Base-by-base conservation (phyloP, 2,888 invertebrate genomes). In the Acanthosepion pharaonis region DNA sequence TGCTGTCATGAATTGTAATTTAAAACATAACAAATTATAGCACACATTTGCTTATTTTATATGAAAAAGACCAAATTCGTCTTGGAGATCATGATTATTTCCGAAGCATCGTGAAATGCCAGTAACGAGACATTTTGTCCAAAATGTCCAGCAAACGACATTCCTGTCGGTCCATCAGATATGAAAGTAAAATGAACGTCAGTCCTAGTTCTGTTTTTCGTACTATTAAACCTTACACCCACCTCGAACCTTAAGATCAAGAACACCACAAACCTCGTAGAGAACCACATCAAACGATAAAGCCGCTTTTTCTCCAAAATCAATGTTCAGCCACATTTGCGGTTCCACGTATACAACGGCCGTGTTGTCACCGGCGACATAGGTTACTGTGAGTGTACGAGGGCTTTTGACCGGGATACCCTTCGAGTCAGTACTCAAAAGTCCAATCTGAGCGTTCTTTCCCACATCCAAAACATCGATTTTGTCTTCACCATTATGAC, bases 311-410 rank as follows among this genome's bases (percentile, higher is more conserved):
- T 95, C 95, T 64, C 96, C 95, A 95, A 96, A 96, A 94, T 96
- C 96, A 49, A 96, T 96, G 95, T 96, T 96, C 8, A 96, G 95
- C 95, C 95, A 96, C 95, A 96, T 96, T 28, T 95, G 95, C 23
- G 95, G 94, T 93, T 96, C 96, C 18, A 96, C 95, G 94, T 96
- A 96, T 11, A 96, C 95, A 1, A 95, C 95, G 15, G 96, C 96
- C 51, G 96, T 96, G 95, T 95, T 95, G 94, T 96, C 96, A n/a
- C 96, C 96, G 42, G 95, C 95, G 0, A 96, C 96, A 53, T 94
- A 94, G 48, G 95, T 95, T 25, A 96, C 94, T n/a, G 95, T 95
- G 94, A 95, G 94, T 48, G 94, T 33, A 91, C 94, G 94, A 42
- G 94, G 78, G 1, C 96, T 96, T 48, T 49, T 94, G 28, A 95